A percentile compares a stretch with the other conserved stretches of the same genome.
These are phyloP conservation scores for Cheirogaleus medius DNA, from an alignment of 2,113 vertebrate genomes.

Conservation along the genomic window DNA sequence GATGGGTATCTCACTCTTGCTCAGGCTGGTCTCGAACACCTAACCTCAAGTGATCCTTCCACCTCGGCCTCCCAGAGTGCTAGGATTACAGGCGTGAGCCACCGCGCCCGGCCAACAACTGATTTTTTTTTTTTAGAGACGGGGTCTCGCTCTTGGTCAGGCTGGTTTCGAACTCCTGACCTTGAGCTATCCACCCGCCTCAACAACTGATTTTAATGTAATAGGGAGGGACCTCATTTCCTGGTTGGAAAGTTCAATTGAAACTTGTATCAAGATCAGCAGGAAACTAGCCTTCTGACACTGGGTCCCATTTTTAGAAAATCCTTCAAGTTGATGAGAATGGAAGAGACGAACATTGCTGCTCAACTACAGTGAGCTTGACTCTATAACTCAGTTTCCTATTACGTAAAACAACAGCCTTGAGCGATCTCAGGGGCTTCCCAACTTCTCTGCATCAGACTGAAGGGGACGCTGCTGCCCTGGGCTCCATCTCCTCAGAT, in stretches of 20 bases:
- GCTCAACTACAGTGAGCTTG: fast-evolving
- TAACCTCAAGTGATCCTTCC: too few species aligned
- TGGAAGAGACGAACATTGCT: neutral
- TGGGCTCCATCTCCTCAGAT: too few species aligned
- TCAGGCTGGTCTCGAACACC: too few species aligned
- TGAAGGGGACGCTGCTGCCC: neutral
- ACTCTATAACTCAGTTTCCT: neutral
- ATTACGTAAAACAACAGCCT: neutral
- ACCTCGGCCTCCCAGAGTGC: too few species aligned
- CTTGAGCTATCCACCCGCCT: too few species aligned
- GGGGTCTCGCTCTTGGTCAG: too few species aligned
- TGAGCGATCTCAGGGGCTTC: neutral
- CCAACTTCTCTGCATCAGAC: neutral
- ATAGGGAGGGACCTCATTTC: neutral
- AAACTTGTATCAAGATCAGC: neutral
- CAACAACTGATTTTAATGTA: neutral
- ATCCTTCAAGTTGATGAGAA: neutral
- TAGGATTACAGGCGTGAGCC: too few species aligned
- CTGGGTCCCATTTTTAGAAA: neutral
- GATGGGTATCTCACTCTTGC: too few species aligned
- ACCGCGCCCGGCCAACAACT: too few species aligned
- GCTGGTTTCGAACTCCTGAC: too few species aligned
- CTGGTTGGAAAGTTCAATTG: neutral
- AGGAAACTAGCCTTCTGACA: neutral
- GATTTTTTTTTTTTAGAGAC: too few species aligned